Evolutionary conservation across 2,888 invertebrate species (phyloP).

Genomic region (Nephrotoma guestfalica): DNA sequence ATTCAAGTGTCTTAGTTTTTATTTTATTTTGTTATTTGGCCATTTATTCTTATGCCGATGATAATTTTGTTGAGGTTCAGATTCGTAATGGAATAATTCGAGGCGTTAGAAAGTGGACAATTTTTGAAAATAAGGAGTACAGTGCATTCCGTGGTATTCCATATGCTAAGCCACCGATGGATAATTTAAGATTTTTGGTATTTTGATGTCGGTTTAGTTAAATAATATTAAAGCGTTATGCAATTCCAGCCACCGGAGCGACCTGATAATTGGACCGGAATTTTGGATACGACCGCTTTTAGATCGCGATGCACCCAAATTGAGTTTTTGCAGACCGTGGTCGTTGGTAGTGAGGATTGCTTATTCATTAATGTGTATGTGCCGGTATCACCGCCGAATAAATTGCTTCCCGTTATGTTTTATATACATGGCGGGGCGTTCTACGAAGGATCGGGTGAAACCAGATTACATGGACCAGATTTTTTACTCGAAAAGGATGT

Average conservation of each 20-base stretch:
- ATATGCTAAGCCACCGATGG: neutral
- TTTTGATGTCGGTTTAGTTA: neutral
- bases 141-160: neutral
- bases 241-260: neutral
- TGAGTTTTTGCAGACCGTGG: neutral
- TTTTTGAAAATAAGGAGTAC: neutral
- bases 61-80: neutral
- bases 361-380: neutral
- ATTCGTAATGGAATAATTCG: neutral
- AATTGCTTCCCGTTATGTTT: slow-evolving; percentile 5
- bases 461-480: neutral
- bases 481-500: slow-evolving; percentile 3
- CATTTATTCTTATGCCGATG: neutral
- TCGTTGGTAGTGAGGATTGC: neutral
- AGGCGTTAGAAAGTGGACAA: neutral
- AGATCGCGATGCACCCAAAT: neutral
- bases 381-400: neutral
- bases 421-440: slow-evolving; percentile 5
- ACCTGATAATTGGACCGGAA: neutral
- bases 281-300: neutral
- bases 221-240: too few species aligned
- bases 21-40: too few species aligned
- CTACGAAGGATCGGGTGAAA: neutral
- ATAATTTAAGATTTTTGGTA: neutral
- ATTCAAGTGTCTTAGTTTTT: neutral